Evolutionary conservation across 2,797 vertebrate species (phyloP).

Genomic region (Synaphobranchus kaupii): DNA sequence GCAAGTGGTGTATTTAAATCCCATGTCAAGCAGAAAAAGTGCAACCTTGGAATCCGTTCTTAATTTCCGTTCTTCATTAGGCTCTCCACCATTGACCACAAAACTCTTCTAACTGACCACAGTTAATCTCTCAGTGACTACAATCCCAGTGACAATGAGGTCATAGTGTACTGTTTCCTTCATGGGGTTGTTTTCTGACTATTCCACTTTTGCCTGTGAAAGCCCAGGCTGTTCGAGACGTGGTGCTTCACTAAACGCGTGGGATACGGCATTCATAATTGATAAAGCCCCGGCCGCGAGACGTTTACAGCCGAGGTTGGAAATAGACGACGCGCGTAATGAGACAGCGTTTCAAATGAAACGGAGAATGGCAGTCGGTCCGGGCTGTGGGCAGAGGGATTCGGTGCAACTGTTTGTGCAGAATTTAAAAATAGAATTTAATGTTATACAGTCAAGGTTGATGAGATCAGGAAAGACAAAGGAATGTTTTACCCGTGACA

Average conservation of each 20-base stretch:
- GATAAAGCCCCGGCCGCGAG: slow-evolving; percentile 50
- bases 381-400: background rate
- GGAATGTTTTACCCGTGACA: background rate
- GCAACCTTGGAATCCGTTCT: too few relatives aligned
- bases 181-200: background rate
- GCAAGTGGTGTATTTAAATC: too few relatives aligned
- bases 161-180: background rate
- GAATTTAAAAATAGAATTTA: background rate
- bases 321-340: slow-evolving; percentile 46
- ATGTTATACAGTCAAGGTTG: background rate
- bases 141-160: background rate
- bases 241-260: slow-evolving; percentile 20
- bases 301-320: slow-evolving; percentile 58
- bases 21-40: too few relatives aligned
- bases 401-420: background rate
- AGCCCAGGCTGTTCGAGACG: slow-evolving; percentile 24
- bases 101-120: too few relatives aligned
- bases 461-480: background rate
- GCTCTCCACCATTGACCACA: too few relatives aligned
- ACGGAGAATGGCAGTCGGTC: slow-evolving; percentile 15
- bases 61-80: too few relatives aligned
- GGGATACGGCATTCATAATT: slow-evolving; percentile 60
- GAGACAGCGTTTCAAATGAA: slow-evolving; percentile 42
- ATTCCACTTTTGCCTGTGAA: slow-evolving; percentile 26
- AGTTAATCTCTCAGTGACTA: background rate